A percentile compares a stretch with the other conserved stretches of the same genome.
Evolutionary conservation across 1,140 invertebrate genomes (phyloP).

Genomic region (Macrosteles quadrilineatus): DNA sequence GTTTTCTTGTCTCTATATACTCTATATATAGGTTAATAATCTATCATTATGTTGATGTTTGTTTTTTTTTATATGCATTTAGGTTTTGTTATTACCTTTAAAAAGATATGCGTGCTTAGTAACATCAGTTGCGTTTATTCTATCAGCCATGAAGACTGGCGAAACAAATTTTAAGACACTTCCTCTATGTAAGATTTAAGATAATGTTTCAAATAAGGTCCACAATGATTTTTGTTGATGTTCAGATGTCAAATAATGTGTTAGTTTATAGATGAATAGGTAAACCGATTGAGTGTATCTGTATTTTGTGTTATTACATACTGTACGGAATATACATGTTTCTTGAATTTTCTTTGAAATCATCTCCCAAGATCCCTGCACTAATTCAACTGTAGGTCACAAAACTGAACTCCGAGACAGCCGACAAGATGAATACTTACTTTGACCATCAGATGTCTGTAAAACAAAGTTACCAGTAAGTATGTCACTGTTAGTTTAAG

Average conservation of each 20-base stretch:
- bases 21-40: conserved; percentile 15
- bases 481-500: too few relatives aligned
- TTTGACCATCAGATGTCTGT: too few relatives aligned
- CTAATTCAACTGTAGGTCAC: too few relatives aligned
- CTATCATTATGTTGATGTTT: conserved; percentile 7
- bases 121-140: background rate
- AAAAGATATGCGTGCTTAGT: conserved; percentile 5
- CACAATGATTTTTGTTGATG: background rate
- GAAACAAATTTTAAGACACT: conserved; percentile 14
- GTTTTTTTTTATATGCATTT: conserved; percentile 16
- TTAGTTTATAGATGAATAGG: conserved; percentile 18
- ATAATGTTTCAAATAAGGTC: background rate
- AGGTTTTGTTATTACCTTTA: conserved; percentile 16
- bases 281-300: conserved; percentile 4
- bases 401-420: too few relatives aligned
- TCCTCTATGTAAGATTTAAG: conserved; percentile 21
- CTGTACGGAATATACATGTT: conserved; percentile 22
- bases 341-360: background rate
- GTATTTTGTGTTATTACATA: conserved; percentile 25
- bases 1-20: background rate
- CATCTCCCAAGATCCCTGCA: background rate
- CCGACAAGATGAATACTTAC: too few relatives aligned
- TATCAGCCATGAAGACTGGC: background rate
- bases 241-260: conserved; percentile 12
- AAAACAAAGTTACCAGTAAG: too few relatives aligned